phyloP scores from a whole-genome alignment of 2,113 vertebrate species.

The Crotalus horridus region DNA sequence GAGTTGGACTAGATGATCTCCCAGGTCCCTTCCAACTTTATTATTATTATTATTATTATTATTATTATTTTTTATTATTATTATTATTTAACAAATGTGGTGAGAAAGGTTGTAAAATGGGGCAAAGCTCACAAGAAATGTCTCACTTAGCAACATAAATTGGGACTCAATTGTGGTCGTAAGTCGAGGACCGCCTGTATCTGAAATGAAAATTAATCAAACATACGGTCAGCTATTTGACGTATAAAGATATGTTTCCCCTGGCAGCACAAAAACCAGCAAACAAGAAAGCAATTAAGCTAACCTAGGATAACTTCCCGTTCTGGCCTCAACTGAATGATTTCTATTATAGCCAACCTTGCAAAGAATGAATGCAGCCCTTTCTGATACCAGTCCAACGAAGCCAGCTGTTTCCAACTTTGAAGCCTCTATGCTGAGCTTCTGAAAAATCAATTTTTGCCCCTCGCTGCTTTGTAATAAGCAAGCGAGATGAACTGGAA shows the following conservation, averaged over 20 bases:
- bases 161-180: neutral
- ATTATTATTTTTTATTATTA: too few species aligned
- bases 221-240: neutral
- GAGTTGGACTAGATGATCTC: too few species aligned
- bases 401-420: neutral
- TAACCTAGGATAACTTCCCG: neutral
- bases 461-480: neutral
- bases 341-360: neutral
- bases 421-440: neutral
- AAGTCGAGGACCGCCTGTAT: neutral
- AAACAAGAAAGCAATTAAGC: neutral
- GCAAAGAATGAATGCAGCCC: neutral
- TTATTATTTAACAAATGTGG: neutral
- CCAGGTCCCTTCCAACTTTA: too few species aligned
- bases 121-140: neutral
- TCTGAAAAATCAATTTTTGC: neutral
- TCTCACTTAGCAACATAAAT: neutral
- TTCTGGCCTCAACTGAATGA: neutral
- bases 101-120: too few species aligned
- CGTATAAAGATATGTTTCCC: neutral
- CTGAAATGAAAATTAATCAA: too few species aligned
- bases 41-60: too few species aligned
- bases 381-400: neutral
- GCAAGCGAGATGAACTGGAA: neutral
- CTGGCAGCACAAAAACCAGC: neutral